Evolutionary conservation across 2,797 vertebrate genomes (phyloP), one percentile per base, ranked within the genome.

Genomic region (Phrynocephalus vlangalii): DNA sequence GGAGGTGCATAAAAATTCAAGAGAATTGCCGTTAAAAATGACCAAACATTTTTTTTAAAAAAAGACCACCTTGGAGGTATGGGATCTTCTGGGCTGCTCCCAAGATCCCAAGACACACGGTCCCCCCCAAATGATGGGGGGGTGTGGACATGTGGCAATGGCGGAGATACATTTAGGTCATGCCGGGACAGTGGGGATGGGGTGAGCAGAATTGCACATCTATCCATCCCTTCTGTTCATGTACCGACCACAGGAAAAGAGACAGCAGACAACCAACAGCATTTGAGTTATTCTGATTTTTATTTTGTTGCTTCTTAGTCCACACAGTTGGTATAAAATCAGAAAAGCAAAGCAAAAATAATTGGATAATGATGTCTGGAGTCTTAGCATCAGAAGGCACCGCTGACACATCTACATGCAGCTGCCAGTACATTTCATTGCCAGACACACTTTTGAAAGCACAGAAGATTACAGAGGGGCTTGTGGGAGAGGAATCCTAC

Each of bases 251-350:
- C n/a, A 24, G 7, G n/a, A 52, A 68, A 33, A 84, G 38, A 85
- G 67, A 67, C 78, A 91, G 88, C 68, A 72, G 87, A 83, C 68
- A 68, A 22, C 87, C 91, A 92, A 56, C 85, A 92, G 87, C 84
- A 86, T 20, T 88, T 85, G 94, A 96, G 96, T 97, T 97, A 97
- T 94, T 96, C 94, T 96, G 94, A 94, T 88, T 96, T 97, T 97
- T 97, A 97, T 97, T 97, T 97, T 93, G 95, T 95, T 95, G 95
- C 96, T 94, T 95, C 95, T 97, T 97, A 97, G 96, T 96, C 93
- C 96, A 97, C 96, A 96, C 96, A 89, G 87, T 96, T 26, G 95
- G 96, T 97, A 97, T 94, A 97, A 97, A 97, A 97, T 96, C 96
- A 97, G 95, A 90, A 95, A 96, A 95, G 94, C 95, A 90, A 95